A percentile compares a stretch with the other conserved stretches of the same genome.
phyloP scores from a whole-genome alignment of 2,113 vertebrate genomes.

The Poecile atricapillus region DNA sequence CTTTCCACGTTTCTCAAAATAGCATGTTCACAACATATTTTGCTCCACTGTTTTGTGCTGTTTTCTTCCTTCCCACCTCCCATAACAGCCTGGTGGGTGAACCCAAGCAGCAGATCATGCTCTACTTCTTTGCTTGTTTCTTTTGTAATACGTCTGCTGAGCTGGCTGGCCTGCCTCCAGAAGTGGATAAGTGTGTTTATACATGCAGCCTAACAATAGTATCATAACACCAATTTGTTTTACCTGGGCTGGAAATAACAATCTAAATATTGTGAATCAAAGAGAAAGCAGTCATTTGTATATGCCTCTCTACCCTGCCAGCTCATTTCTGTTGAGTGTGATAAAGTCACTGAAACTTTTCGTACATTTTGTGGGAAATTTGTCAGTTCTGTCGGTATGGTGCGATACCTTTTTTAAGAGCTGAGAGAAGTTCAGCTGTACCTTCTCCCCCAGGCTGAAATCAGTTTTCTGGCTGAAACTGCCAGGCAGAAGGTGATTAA shows the following conservation, averaged over 20 bases:
- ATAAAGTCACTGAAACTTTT: not conserved
- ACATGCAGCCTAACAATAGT: slow-evolving; percentile 57
- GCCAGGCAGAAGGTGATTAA: not conserved
- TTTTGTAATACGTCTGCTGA: slow-evolving; percentile 46
- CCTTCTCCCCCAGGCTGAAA: not conserved
- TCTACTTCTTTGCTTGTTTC: not conserved
- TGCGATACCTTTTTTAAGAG: not conserved
- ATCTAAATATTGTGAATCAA: slow-evolving; percentile 50
- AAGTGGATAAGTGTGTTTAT: slow-evolving; percentile 17
- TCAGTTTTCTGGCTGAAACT: no score
- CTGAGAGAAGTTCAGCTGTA: not conserved
- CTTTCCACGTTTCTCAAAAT: not conserved
- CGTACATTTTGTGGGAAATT: not conserved
- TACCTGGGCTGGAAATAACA: slow-evolving; percentile 56
- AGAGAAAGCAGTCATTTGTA: slow-evolving; percentile 3
- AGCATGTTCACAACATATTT: slow-evolving; percentile 16
- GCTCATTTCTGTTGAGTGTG: not conserved
- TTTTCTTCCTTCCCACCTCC: slow-evolving; percentile 11
- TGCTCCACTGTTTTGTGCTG: not conserved
- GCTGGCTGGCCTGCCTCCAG: slow-evolving; percentile 43
- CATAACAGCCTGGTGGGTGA: not conserved
- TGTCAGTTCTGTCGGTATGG: not conserved
- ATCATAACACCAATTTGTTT: slow-evolving; percentile 57
- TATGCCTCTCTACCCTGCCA: not conserved
- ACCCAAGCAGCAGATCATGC: not conserved